Conservation (phyloP, 2,797 vertebrate genomes). For the Poecile montanus region DNA sequence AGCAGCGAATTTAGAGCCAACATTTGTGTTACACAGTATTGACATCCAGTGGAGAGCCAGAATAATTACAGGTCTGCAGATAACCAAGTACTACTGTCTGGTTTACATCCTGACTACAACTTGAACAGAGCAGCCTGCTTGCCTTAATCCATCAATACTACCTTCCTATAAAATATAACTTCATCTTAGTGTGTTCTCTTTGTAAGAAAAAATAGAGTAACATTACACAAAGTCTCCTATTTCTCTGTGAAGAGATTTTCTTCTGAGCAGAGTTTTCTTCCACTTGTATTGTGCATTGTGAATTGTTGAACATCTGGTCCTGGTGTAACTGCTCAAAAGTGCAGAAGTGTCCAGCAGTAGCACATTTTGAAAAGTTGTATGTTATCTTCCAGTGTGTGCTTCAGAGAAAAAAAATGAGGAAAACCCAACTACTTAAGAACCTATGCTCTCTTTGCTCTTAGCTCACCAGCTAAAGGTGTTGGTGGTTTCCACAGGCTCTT, state of each 20-base stretch:
- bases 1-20: not conserved
- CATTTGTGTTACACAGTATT: conserved; percentile 76
- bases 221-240: not conserved
- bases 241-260: not conserved
- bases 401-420: not conserved
- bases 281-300: not conserved
- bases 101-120: not conserved
- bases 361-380: not conserved
- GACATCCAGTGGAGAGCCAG: conserved; percentile 80
- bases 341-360: not conserved
- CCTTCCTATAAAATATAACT: not conserved
- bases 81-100: not conserved
- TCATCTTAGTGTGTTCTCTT: not conserved
- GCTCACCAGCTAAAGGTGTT: not conserved
- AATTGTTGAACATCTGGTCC: not conserved
- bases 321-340: not conserved
- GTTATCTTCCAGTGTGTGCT: not conserved
- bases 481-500: not conserved
- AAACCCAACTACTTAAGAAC: not conserved
- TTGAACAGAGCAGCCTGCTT: not conserved
- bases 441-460: not conserved
- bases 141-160: not conserved
- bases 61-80: conserved; percentile 76
- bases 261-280: not conserved
- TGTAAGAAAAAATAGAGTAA: not conserved